Conservation (phyloP, 2,113 vertebrate genomes). For the Setophaga petechia region DNA sequence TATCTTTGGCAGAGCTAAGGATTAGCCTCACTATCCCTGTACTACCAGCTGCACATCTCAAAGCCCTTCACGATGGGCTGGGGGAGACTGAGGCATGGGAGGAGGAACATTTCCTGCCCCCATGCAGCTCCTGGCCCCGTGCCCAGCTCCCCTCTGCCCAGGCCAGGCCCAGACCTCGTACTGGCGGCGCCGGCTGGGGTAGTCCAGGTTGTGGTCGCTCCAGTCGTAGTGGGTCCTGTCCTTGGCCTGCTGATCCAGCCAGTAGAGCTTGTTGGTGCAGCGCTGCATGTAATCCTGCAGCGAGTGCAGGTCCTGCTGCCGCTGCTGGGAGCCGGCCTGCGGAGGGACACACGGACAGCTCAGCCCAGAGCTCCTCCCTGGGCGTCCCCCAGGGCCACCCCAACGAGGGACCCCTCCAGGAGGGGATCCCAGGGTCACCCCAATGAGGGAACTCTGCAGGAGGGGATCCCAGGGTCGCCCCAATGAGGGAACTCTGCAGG, state of each 20-base stretch:
- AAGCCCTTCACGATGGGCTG: not conserved
- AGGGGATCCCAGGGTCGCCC: not conserved
- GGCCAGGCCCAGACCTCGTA: conserved; percentile 81
- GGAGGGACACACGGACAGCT: not conserved
- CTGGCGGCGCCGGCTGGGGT: conserved; percentile 89
- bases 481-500: not conserved
- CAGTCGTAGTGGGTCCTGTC: conserved; percentile 91
- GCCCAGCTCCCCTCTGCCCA: not conserved
- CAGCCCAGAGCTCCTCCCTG: not conserved
- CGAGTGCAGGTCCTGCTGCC: conserved; percentile 87
- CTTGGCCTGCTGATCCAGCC: conserved; percentile 96
- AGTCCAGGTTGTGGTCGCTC: conserved; percentile 93
- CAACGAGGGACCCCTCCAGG: not conserved
- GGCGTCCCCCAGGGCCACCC: not conserved
- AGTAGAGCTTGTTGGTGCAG: conserved; percentile 98
- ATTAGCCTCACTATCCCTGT: not conserved
- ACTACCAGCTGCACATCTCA: not conserved
- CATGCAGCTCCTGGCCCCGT: fast-evolving
- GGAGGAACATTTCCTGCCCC: not conserved
- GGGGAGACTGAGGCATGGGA: not conserved
- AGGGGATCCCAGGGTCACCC: not conserved
- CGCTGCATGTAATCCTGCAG: conserved; percentile 97
- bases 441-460: not conserved
- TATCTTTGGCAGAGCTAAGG: not conserved
- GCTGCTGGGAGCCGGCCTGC: conserved; percentile 74